Evolutionary conservation across 2,797 vertebrate genomes (phyloP).

Genomic region (Huso huso): DNA sequence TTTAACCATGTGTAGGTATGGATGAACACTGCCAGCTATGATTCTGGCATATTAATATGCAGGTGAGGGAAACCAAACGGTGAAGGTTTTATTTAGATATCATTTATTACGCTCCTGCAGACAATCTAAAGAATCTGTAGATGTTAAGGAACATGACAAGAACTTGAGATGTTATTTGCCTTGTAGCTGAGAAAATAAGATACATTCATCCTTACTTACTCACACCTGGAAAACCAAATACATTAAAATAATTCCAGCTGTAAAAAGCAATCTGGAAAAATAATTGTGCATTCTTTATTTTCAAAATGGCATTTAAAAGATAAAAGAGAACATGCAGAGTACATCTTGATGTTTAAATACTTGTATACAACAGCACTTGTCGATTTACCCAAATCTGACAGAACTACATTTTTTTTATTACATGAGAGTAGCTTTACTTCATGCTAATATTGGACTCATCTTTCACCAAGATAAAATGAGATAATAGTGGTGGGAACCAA

Average conservation of each 20-base stretch:
- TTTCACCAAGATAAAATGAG: too few relatives aligned
- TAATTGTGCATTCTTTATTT: neutral
- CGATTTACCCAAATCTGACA: too few relatives aligned
- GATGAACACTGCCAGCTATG: neutral
- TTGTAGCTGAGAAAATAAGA: constrained; percentile 8
- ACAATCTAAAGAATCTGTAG: too few relatives aligned
- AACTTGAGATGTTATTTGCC: neutral
- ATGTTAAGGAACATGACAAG: neutral
- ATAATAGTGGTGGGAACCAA: too few relatives aligned
- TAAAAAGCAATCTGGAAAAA: neutral
- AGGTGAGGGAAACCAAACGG: neutral
- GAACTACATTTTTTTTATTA: too few relatives aligned
- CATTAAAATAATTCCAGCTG: neutral
- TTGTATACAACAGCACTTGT: too few relatives aligned
- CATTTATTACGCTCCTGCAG: neutral
- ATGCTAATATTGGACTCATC: too few relatives aligned
- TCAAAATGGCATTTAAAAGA: neutral
- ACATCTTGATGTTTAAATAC: too few relatives aligned
- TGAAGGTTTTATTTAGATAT: neutral
- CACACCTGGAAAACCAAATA: neutral
- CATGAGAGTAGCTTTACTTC: too few relatives aligned
- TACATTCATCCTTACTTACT: neutral
- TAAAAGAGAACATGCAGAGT: too few relatives aligned
- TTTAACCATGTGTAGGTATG: neutral
- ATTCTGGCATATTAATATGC: neutral